Percentiles rank a stretch among this genome's conserved stretches.
Conservation (phyloP, 2,797 vertebrate genomes). For the Myiotriccus ornatus region DNA sequence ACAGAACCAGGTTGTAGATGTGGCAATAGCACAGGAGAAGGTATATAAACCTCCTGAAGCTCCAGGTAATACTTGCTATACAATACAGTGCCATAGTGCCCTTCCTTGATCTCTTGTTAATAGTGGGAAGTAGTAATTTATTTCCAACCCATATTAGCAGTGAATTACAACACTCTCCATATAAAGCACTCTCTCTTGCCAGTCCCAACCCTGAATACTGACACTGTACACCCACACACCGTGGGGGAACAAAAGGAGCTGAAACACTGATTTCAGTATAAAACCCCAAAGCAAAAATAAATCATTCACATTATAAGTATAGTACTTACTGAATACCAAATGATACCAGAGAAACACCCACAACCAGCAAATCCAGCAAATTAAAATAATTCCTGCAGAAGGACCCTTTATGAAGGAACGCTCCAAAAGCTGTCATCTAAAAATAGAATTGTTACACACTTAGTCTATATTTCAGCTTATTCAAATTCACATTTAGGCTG, state of each 20-base stretch:
- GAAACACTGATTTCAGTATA: neutral
- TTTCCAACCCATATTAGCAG: neutral
- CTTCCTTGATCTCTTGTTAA: neutral
- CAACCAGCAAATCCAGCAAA: constrained; percentile 95
- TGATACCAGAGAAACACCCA: constrained; percentile 95
- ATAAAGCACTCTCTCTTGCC: neutral
- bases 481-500: constrained; percentile 65
- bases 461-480: constrained; percentile 21
- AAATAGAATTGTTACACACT: constrained; percentile 54
- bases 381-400: constrained; percentile 99
- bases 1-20: neutral
- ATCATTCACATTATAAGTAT: neutral
- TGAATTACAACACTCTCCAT: neutral
- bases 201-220: neutral
- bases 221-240: neutral
- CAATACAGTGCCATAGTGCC: neutral
- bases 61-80: neutral
- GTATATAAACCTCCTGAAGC: neutral
- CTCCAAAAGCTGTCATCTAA: constrained; percentile 98
- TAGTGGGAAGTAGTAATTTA: neutral
- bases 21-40: neutral
- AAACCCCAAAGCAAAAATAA: neutral
- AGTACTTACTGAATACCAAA: constrained; percentile 97
- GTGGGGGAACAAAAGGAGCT: neutral
- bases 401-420: constrained; percentile 97